Percentiles rank a stretch among this genome's conserved stretches.
Evolutionary conservation across 2,888 invertebrate species (phyloP).

Genomic region (Nemurella pictetii): DNA sequence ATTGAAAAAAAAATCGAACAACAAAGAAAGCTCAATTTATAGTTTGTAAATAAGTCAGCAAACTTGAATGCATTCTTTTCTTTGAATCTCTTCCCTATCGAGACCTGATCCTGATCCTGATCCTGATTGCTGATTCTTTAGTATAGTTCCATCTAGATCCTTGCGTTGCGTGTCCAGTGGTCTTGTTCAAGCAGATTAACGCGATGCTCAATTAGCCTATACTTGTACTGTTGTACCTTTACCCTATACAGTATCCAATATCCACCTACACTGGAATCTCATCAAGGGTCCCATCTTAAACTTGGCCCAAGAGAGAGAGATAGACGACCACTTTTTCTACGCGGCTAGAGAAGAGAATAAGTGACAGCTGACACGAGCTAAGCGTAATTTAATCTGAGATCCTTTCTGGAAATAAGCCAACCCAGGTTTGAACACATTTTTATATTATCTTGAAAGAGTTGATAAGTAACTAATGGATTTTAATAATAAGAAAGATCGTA

Average conservation of each 20-base stretch:
- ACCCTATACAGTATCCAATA: not conserved
- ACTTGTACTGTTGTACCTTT: not conserved
- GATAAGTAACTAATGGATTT: not conserved
- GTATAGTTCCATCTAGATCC: not conserved
- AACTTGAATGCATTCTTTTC: conserved; percentile 16
- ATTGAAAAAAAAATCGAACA: not conserved
- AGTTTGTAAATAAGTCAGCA: conserved; percentile 23
- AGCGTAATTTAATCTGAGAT: not conserved
- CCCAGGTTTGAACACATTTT: not conserved
- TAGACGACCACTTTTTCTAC: not conserved
- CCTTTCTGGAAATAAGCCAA: not conserved
- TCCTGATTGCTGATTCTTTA: conserved; percentile 4
- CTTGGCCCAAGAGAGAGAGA: not conserved
- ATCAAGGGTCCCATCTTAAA: not conserved
- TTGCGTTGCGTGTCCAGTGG: not conserved
- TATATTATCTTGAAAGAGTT: not conserved
- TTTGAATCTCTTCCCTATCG: not conserved
- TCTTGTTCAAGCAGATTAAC: not conserved
- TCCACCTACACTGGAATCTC: conserved; percentile 8
- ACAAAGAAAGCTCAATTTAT: conserved; percentile 21
- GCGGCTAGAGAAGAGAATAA: not conserved
- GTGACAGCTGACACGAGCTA: conserved; percentile 23
- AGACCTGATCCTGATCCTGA: conserved; percentile 19
- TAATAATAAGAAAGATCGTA: not conserved
- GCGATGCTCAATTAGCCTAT: conserved; percentile 19